Evolutionary conservation across 2,113 vertebrate genomes (phyloP).

Genomic region (Condylura cristata): DNA sequence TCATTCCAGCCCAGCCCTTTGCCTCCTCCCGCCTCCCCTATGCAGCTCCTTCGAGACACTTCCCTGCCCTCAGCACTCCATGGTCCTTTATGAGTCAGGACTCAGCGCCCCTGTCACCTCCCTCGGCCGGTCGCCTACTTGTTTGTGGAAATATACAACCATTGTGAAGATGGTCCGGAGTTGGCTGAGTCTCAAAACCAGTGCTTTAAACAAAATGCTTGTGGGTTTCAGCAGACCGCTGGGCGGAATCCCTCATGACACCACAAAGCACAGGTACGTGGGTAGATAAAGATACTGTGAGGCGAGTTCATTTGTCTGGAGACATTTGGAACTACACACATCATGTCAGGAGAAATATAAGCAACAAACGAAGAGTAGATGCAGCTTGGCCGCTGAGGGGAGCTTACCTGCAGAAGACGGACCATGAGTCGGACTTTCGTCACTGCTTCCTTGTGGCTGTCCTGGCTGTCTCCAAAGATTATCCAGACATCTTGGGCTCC

Average conservation of each 20-base stretch:
- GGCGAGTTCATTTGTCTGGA: not conserved
- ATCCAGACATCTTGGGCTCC: not conserved
- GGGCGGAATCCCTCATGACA: not conserved
- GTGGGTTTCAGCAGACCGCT: not conserved
- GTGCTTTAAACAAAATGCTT: not conserved
- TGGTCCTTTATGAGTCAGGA: not conserved
- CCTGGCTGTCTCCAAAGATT: not conserved
- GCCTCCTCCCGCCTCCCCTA: not conserved
- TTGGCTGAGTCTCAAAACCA: not conserved
- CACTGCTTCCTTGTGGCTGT: not conserved
- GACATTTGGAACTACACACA: not conserved
- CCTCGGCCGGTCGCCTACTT: not conserved
- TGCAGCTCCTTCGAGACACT: not conserved
- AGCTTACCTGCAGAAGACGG: slow-evolving; percentile 13
- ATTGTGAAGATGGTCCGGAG: slow-evolving; percentile 4
- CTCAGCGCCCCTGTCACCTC: not conserved
- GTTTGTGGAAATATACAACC: not conserved
- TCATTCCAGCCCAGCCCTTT: not conserved
- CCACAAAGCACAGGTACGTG: not conserved
- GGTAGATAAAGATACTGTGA: slow-evolving; percentile 10
- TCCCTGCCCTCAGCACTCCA: not conserved
- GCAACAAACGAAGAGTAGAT: not conserved
- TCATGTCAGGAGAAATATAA: not conserved
- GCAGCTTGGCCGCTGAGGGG: not conserved
- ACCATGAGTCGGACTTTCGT: not conserved